A percentile compares a stretch with the other conserved stretches of the same genome.
phyloP scores from a whole-genome alignment of 2,797 vertebrate species.

The Sciurus carolinensis region DNA sequence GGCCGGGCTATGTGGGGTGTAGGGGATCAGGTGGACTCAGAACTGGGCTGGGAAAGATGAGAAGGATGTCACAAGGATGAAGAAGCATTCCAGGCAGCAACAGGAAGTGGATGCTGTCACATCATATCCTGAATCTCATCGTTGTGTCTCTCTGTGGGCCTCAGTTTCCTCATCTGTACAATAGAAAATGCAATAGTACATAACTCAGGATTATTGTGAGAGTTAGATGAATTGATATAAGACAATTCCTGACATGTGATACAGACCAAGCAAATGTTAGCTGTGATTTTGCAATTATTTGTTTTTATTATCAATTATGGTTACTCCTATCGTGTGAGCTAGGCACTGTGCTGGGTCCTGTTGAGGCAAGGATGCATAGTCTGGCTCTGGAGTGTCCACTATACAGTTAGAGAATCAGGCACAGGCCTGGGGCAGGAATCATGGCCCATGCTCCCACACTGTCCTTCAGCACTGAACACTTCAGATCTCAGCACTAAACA shows the following conservation, averaged over 20 bases:
- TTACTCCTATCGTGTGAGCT: neutral
- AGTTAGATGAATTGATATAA: neutral
- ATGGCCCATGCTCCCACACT: fast-evolving
- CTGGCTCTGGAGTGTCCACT: no score
- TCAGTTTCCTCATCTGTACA: neutral
- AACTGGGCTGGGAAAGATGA: neutral
- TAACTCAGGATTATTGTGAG: neutral
- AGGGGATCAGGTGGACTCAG: neutral
- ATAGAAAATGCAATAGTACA: neutral
- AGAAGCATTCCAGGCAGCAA: neutral
- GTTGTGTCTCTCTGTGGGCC: neutral
- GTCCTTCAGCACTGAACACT: neutral
- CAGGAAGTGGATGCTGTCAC: neutral
- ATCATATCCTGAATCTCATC: neutral
- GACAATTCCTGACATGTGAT: no score
- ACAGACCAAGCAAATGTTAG: neutral
- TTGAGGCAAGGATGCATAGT: neutral
- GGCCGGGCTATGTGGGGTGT: fast-evolving
- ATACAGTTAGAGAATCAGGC: no score
- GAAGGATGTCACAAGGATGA: neutral
- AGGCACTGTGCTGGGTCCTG: neutral
- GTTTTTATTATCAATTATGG: neutral
- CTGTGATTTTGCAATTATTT: neutral
- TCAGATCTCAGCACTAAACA: neutral
- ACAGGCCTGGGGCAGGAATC: fast-evolving